phyloP scores from a whole-genome alignment of 2,113 vertebrate species.

The Symphodus melops region DNA sequence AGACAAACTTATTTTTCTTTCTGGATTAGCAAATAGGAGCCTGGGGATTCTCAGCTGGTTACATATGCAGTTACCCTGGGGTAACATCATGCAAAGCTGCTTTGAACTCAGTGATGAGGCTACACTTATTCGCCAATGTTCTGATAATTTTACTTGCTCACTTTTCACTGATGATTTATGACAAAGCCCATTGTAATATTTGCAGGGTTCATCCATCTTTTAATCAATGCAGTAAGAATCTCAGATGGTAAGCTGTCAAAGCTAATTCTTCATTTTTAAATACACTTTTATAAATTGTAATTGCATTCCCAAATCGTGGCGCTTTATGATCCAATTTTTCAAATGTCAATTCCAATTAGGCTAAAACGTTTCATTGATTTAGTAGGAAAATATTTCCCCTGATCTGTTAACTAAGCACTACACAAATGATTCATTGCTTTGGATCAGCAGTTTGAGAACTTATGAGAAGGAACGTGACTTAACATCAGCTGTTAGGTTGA shows the following conservation, averaged over 20 bases:
- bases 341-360: slow-evolving; percentile 27
- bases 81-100: slow-evolving; percentile 40
- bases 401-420: slow-evolving; percentile 27
- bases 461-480: neutral
- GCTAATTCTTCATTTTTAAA: slow-evolving; percentile 3
- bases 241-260: slow-evolving; percentile 1
- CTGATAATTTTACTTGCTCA: slow-evolving; percentile 30
- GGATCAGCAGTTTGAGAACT: slow-evolving; percentile 25
- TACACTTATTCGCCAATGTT: slow-evolving; percentile 27
- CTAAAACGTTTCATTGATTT: slow-evolving; percentile 39
- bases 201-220: slow-evolving; percentile 19
- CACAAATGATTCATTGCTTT: slow-evolving; percentile 15
- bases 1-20: slow-evolving; percentile 49
- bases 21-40: slow-evolving; percentile 47
- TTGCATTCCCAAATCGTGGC: slow-evolving; percentile 13
- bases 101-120: slow-evolving; percentile 46
- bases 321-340: slow-evolving; percentile 33
- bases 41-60: slow-evolving; percentile 55
- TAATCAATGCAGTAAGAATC: neutral
- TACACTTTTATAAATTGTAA: slow-evolving; percentile 29
- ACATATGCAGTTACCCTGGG: slow-evolving; percentile 37
- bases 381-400: slow-evolving; percentile 23
- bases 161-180: slow-evolving; percentile 35
- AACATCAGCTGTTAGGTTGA: slow-evolving; percentile 12
- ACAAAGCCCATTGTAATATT: slow-evolving; percentile 4